Conservation (phyloP, 2,113 vertebrate genomes). For the Charina bottae region DNA sequence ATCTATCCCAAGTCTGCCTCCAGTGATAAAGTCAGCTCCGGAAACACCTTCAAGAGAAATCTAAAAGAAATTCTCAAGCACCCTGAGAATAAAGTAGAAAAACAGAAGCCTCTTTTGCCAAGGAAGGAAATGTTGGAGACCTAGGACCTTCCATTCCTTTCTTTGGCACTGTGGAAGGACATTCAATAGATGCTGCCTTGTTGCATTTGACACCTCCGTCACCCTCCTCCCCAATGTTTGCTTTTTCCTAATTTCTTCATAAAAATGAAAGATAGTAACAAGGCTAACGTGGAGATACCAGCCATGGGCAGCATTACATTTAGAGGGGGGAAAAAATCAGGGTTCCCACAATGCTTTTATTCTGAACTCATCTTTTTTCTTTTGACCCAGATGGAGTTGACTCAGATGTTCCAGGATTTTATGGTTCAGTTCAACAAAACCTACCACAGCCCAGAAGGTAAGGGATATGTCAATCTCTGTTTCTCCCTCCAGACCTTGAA, state of each 20-base stretch:
- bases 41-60: background rate
- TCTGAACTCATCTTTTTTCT: accelerated
- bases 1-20: background rate
- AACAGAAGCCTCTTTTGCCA: background rate
- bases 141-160: no score
- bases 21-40: background rate
- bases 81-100: background rate
- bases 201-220: no score
- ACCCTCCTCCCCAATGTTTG: no score
- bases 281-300: background rate
- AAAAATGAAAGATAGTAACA: background rate
- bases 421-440: constrained; percentile 23
- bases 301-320: background rate
- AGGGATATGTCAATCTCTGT: background rate
- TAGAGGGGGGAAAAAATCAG: no score
- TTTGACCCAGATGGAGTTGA: background rate
- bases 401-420: constrained; percentile 16
- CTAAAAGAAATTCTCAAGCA: background rate
- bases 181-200: background rate
- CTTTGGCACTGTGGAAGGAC: background rate
- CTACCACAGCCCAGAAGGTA: constrained; percentile 25
- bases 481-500: background rate
- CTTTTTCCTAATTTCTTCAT: background rate
- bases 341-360: no score
- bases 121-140: background rate